phyloP scores from a whole-genome alignment of 2,888 invertebrate genomes.

The Octodonta nipae region DNA sequence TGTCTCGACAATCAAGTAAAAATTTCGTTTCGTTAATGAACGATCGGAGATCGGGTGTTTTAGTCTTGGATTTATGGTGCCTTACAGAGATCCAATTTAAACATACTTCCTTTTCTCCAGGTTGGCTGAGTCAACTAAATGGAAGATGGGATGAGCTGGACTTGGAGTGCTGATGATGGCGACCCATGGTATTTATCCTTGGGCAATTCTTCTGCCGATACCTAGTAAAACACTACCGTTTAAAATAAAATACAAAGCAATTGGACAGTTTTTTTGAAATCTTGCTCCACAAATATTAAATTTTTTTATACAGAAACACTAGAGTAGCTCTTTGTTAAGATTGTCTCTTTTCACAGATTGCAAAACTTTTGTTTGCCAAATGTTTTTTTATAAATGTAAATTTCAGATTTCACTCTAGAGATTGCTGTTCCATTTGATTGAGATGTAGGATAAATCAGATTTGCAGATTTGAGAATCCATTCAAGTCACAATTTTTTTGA shows the following conservation, averaged over 20 bases:
- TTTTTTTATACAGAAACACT: too few species aligned
- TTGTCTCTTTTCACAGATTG: slow-evolving; percentile 16
- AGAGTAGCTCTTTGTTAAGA: too few species aligned
- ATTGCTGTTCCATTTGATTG: slow-evolving; percentile 37
- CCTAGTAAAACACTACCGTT: slow-evolving; percentile 29
- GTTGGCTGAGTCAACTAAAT: slow-evolving; percentile 34
- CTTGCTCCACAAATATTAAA: slow-evolving; percentile 5
- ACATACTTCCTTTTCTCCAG: slow-evolving; percentile 44
- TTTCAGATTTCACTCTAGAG: slow-evolving; percentile 34
- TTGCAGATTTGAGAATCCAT: slow-evolving; percentile 25
- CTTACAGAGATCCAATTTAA: slow-evolving; percentile 34
- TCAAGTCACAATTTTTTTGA: slow-evolving; percentile 20
- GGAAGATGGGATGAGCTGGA: slow-evolving; percentile 23
- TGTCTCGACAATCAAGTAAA: too few species aligned
- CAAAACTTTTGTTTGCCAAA: slow-evolving; percentile 8
- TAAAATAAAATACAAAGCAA: slow-evolving; percentile 11
- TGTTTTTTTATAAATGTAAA: slow-evolving; percentile 26
- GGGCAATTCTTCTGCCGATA: slow-evolving; percentile 37
- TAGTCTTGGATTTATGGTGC: slow-evolving; percentile 20
- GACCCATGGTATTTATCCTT: slow-evolving; percentile 45
- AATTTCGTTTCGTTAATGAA: too few species aligned
- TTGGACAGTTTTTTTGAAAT: slow-evolving; percentile 1
- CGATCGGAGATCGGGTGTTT: slow-evolving; percentile 14
- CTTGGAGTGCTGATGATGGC: slow-evolving; percentile 24
- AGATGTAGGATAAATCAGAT: slow-evolving; percentile 8